phyloP scores from a whole-genome alignment of 2,888 invertebrate genomes.

The Drosophila kanekoi region DNA sequence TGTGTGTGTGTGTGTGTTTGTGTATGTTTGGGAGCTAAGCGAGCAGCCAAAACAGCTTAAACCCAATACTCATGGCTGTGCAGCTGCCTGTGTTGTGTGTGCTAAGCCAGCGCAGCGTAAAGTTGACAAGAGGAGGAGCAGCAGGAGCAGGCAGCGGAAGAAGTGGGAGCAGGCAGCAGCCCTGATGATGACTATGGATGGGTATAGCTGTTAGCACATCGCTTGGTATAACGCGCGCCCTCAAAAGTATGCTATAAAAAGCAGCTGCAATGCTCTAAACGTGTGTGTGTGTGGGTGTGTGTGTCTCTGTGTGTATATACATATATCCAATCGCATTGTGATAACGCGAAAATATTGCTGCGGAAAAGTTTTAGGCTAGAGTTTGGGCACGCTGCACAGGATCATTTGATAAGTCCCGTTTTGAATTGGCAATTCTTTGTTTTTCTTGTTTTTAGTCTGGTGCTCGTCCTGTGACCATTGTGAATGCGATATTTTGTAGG shows the following conservation, averaged over 20 bases:
- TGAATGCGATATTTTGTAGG: slow-evolving; percentile 55
- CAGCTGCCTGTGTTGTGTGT: slow-evolving; percentile 8
- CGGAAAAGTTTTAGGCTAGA: slow-evolving; percentile 4
- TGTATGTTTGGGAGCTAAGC: slow-evolving; percentile 20
- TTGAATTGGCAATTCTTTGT: slow-evolving; percentile 44
- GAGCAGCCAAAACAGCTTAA: slow-evolving; percentile 43
- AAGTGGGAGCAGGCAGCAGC: slow-evolving; percentile 6
- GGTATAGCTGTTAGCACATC: slow-evolving; percentile 31
- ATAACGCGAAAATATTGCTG: slow-evolving; percentile 44
- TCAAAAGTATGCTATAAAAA: slow-evolving; percentile 53
- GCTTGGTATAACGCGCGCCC: slow-evolving; percentile 17
- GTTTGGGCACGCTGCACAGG: slow-evolving; percentile 14
- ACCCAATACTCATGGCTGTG: slow-evolving; percentile 23
- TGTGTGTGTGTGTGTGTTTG: slow-evolving; percentile 13
- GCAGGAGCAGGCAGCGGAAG: background rate
- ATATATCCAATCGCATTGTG: slow-evolving; percentile 57
- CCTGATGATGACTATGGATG: slow-evolving; percentile 29
- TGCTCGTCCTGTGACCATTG: slow-evolving; percentile 27
- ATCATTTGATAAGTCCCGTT: slow-evolving; percentile 42
- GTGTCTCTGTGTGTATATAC: background rate
- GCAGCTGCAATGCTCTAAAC: slow-evolving; percentile 16
- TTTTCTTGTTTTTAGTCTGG: slow-evolving; percentile 3
- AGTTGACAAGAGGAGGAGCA: slow-evolving; percentile 46
- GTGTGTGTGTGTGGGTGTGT: background rate
- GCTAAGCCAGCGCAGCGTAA: slow-evolving; percentile 59